Evolutionary conservation across 2,113 vertebrate genomes (phyloP), one percentile per base, ranked within the genome.

Genomic region (Elgaria multicarinata): DNA sequence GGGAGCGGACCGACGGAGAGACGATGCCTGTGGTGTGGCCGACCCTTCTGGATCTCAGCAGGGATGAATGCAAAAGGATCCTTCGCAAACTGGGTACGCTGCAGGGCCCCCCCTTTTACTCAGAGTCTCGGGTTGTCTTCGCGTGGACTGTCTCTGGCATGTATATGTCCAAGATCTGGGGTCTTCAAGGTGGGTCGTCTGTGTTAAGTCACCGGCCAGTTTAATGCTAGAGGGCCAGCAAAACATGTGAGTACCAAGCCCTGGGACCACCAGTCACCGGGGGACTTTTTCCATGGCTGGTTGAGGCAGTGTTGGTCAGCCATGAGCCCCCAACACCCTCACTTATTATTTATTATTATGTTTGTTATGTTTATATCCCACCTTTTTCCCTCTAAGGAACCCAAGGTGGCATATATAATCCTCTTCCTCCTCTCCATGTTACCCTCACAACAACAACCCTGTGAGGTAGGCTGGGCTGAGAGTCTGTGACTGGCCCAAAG

Each of bases 11-110:
- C 83, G 88, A 44, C 91, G 79, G 97, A 95, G 95, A 97, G 93
- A 98, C 96, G 96, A 99, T 99, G 99, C 99, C 99, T 72, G 99
- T 99, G 96, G 98, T 99, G 93, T 99, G 99, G 99, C 99, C 99
- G 90, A 99, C 98, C 89, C 98, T 99, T 94, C 97, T 99, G 89
- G 99, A 99, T 96, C 98, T 99, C 94, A 98, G 98, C 96, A 98
- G 99, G 93, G 99, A 99, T 97, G 99, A 99, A 92, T 99, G 99
- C 95, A 99, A 99, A 96, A 97, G 99, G 92, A 98, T 99, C 95
- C 98, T 99, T 93, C 98, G 99, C 92, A 99, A 99, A 97, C 97
- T 99, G 92, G 99, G 99, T 99, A 97, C 93, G 94, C 84, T 95
- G 90, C 42, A n/a, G n/a, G n/a, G n/a, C n/a, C n/a, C n/a, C n/a